Conservation (phyloP, 1,140 invertebrate species). For the Cylas formicarius region DNA sequence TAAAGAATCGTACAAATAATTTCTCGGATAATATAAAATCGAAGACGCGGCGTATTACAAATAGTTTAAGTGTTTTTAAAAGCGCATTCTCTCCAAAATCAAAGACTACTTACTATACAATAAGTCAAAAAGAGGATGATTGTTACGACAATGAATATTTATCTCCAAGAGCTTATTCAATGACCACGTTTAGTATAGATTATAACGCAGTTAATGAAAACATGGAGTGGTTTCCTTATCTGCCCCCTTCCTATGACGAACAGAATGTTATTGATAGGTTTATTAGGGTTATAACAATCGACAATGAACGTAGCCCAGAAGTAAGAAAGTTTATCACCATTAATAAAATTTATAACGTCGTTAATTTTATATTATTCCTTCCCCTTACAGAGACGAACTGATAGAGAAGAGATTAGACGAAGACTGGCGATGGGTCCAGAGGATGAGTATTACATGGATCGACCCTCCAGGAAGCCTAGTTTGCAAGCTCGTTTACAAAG, state of each 20-base stretch:
- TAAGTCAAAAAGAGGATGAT: constrained; percentile 32
- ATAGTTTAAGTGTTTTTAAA: constrained; percentile 39
- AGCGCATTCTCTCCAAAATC: constrained; percentile 35
- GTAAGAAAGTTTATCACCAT: constrained; percentile 35
- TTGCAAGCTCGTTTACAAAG: constrained; percentile 80
- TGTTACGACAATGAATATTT: constrained; percentile 38
- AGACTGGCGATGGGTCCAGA: constrained; percentile 81
- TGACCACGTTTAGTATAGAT: constrained; percentile 36
- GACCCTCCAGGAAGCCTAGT: constrained; percentile 73
- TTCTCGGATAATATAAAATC: constrained; percentile 42
- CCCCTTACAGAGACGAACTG: constrained; percentile 76
- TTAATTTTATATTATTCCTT: constrained; percentile 26
- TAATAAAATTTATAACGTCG: constrained; percentile 15
- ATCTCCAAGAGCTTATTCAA: constrained; percentile 38
- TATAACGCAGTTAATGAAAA: constrained; percentile 44
- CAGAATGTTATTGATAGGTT: constrained; percentile 60
- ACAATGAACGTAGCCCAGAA: constrained; percentile 41
- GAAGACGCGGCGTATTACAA: constrained; percentile 36
- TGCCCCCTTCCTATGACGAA: constrained; percentile 41
- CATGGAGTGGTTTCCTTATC: constrained; percentile 42
- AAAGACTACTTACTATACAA: constrained; percentile 37
- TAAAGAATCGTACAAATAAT: constrained; percentile 46
- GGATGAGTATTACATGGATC: constrained; percentile 63
- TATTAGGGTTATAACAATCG: constrained; percentile 53
- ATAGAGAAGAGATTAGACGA: constrained; percentile 84